A percentile compares a stretch with the other conserved stretches of the same genome.
phyloP scores from a whole-genome alignment of 1,140 invertebrate genomes.

The Notospermus geniculatus region DNA sequence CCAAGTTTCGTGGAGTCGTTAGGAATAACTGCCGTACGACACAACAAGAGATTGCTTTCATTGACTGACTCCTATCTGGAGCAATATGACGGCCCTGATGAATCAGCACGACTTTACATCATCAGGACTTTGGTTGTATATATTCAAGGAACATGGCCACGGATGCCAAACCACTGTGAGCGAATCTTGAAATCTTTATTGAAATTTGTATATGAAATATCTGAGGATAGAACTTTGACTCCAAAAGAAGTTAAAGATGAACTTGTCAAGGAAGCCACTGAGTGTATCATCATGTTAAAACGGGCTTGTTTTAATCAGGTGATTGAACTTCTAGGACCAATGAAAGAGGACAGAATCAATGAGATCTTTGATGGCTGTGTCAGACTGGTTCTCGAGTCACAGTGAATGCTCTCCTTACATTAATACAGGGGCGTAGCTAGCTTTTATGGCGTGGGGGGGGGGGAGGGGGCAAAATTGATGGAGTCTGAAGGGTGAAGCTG shows the following conservation, averaged over 20 bases:
- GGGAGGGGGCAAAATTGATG: no score
- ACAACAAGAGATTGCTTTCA: conserved; percentile 28
- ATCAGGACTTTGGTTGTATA: conserved; percentile 28
- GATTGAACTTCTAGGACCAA: background rate
- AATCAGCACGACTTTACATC: conserved; percentile 31
- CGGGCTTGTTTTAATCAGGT: background rate
- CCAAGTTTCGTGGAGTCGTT: conserved; percentile 32
- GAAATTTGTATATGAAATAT: conserved; percentile 36
- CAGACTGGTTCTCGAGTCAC: no score
- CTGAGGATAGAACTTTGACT: conserved; percentile 18
- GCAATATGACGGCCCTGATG: conserved; percentile 36
- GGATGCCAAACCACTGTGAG: conserved; percentile 27
- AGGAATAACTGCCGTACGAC: conserved; percentile 35
- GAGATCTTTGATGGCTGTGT: no score
- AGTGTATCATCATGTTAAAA: conserved; percentile 29
- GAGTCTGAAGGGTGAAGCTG: no score
- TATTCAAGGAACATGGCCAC: conserved; percentile 33
- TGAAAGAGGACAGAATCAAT: no score
- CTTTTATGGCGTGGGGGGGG: no score
- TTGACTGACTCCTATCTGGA: conserved; percentile 40
- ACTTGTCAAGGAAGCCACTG: conserved; percentile 16
- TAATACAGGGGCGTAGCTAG: no score
- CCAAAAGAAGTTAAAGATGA: conserved; percentile 18
- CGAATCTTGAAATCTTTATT: conserved; percentile 33
- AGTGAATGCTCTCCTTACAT: no score